phyloP scores from a whole-genome alignment of 2,888 invertebrate genomes.

The Xylocampa areola region DNA sequence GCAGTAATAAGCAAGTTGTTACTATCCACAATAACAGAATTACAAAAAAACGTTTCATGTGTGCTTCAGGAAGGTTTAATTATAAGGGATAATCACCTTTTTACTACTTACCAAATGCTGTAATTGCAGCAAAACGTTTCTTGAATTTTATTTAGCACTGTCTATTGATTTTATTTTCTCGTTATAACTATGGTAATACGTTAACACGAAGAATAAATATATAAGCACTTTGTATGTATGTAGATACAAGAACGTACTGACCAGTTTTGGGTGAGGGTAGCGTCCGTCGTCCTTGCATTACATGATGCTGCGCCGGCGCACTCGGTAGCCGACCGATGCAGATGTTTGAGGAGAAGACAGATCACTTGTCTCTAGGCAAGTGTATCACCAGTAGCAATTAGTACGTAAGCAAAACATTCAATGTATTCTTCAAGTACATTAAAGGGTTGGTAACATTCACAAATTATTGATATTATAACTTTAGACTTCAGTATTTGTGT shows the following conservation, averaged over 20 bases:
- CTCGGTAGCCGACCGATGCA: conserved; percentile 28
- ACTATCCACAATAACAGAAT: conserved; percentile 10
- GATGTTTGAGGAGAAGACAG: conserved; percentile 27
- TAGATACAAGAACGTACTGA: too few species aligned
- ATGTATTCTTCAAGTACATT: conserved; percentile 15
- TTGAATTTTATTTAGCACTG: too few species aligned
- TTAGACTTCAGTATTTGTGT: too few species aligned
- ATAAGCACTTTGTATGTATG: too few species aligned
- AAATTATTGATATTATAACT: too few species aligned
- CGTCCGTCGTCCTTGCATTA: conserved; percentile 48
- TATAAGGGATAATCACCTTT: conserved; percentile 20
- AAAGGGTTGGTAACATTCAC: too few species aligned
- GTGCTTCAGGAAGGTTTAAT: conserved; percentile 3
- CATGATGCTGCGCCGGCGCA: conserved; percentile 50
- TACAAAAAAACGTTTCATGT: conserved; percentile 43
- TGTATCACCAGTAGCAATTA: too few species aligned
- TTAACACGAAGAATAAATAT: too few species aligned
- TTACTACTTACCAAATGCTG: too few species aligned
- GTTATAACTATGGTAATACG: too few species aligned
- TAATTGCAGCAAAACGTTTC: too few species aligned
- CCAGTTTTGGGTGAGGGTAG: conserved; percentile 47
- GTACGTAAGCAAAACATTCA: conserved; percentile 54
- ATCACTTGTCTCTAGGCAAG: conserved; percentile 32
- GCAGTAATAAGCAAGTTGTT: conserved; percentile 36
- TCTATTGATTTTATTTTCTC: too few species aligned